A percentile compares a stretch with the other conserved stretches of the same genome.
Conservation (phyloP, 2,797 vertebrate species). For the Manis pentadactyla region DNA sequence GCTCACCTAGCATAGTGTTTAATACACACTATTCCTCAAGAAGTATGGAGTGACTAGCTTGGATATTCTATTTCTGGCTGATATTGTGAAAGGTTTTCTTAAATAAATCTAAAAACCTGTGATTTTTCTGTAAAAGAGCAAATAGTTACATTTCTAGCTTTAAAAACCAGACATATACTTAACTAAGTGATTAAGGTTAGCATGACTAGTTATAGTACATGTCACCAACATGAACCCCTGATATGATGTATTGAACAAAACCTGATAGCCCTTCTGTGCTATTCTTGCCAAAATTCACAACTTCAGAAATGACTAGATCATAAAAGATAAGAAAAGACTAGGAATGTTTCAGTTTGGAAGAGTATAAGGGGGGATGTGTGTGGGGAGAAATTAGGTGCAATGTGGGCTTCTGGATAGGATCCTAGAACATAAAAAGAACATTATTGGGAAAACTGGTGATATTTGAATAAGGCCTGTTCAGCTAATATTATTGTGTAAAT, state of each 20-base stretch:
- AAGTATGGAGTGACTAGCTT: neutral
- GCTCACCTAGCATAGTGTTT: neutral
- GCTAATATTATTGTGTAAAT: constrained; percentile 9
- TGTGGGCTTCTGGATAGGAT: neutral
- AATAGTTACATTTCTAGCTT: constrained; percentile 29
- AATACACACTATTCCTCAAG: neutral
- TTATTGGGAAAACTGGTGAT: neutral
- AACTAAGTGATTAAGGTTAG: neutral
- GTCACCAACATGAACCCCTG: neutral
- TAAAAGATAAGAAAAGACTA: neutral
- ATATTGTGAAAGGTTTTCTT: neutral
- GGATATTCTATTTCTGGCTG: neutral
- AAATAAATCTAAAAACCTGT: constrained; percentile 2
- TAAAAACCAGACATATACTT: neutral
- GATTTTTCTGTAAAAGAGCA: constrained; percentile 1
- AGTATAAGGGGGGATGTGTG: neutral
- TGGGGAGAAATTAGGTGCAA: neutral
- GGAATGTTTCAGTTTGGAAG: neutral
- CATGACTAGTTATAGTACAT: neutral
- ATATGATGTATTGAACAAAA: neutral
- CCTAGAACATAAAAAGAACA: neutral
- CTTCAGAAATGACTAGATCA: neutral
- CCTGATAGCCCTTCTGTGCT: neutral
- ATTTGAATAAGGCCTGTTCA: neutral
- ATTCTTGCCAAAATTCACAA: neutral